Percentiles rank a stretch among this genome's conserved stretches.
phyloP scores from a whole-genome alignment of 2,888 invertebrate species.

The Caenorhabditis sp. region DNA sequence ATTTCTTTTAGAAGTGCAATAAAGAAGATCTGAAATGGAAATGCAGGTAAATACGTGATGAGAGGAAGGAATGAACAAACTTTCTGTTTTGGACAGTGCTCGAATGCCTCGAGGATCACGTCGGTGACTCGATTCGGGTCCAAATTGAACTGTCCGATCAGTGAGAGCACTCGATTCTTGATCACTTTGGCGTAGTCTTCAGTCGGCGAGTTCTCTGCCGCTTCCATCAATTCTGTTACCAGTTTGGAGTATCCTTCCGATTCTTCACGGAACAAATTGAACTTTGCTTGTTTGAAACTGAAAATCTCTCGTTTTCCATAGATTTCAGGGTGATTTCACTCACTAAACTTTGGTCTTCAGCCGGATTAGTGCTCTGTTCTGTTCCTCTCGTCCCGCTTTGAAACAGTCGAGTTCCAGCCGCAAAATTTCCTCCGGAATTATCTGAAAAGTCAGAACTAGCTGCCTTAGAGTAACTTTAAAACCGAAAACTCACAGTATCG shows the following conservation, averaged over 20 bases:
- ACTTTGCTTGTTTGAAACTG: conserved; percentile 99
- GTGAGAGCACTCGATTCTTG: conserved; percentile 58
- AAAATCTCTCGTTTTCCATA: conserved; percentile 7
- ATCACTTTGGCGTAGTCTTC: conserved; percentile 44
- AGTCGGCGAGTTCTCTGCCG: conserved; percentile 18
- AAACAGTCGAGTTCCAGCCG: conserved; percentile 65
- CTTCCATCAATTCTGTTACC: conserved; percentile 71
- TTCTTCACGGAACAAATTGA: conserved; percentile 97
- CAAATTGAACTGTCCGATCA: conserved; percentile 91
- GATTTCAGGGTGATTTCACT: conserved; percentile 22
- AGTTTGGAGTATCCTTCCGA: conserved; percentile 97
- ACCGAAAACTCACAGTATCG: conserved; percentile 54
- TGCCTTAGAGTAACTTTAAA: background rate
- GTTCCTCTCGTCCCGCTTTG: conserved; percentile 60
- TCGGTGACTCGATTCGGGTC: conserved; percentile 92
- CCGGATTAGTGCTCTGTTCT: conserved; percentile 66
- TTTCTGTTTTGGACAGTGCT: conserved; percentile 82
- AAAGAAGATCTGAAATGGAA: conserved; percentile 82
- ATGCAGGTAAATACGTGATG: too few relatives aligned
- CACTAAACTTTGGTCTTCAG: conserved; percentile 74
- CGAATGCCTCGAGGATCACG: conserved; percentile 95
- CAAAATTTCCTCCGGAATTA: conserved; percentile 72
- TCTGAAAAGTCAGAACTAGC: conserved; percentile 42
- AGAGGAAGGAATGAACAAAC: background rate
- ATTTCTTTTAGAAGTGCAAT: conserved; percentile 90